Evolutionary conservation across 2,797 vertebrate genomes (phyloP).

Genomic region (Gila robusta): DNA sequence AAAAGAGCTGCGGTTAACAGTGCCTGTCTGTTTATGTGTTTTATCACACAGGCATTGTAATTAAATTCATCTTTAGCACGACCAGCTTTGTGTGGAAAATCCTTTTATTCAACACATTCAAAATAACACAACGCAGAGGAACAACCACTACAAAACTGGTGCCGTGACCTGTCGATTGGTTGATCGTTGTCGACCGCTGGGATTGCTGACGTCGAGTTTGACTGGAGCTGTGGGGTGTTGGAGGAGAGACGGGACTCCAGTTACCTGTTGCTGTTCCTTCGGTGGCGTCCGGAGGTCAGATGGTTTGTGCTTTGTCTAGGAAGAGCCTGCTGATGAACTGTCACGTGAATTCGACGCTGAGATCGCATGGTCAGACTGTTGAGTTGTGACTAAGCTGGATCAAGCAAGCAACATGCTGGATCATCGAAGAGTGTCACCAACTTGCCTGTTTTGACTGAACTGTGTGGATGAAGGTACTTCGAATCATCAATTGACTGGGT

Average conservation of each 20-base stretch:
- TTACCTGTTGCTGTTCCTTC: neutral
- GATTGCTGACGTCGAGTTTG: too few relatives aligned
- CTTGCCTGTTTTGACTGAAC: neutral
- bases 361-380: neutral
- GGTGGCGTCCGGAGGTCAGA: neutral
- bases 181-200: too few relatives aligned
- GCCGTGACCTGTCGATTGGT: too few relatives aligned
- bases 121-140: too few relatives aligned
- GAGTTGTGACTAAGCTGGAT: neutral
- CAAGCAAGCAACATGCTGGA: neutral
- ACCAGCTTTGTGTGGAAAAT: too few relatives aligned
- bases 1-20: too few relatives aligned
- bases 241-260: too few relatives aligned
- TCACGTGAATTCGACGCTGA: accelerated
- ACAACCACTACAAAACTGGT: too few relatives aligned
- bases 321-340: neutral
- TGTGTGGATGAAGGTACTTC: neutral
- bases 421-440: neutral
- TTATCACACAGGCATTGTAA: too few relatives aligned
- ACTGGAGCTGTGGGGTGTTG: neutral
- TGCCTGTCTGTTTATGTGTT: too few relatives aligned
- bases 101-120: too few relatives aligned
- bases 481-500: neutral
- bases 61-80: accelerated
- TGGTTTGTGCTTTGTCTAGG: neutral